Evolutionary conservation across 2,797 vertebrate species (phyloP), one percentile per base, ranked within the genome.

Genomic region (Echeneis naucrates): DNA sequence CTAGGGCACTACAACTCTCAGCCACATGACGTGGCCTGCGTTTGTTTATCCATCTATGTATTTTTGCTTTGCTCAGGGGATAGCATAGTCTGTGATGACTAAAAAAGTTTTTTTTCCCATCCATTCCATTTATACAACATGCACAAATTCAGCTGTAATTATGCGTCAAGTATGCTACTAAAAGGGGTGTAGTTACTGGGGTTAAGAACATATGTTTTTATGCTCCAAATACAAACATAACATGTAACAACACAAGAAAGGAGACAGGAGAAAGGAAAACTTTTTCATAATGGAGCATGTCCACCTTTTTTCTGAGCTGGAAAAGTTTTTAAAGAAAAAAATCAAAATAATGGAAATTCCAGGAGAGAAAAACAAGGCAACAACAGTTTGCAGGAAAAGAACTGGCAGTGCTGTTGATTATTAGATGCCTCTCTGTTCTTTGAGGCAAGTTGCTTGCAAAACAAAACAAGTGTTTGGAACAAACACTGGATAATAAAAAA

Each of bases 401-500:
- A 71, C 72, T 55, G 54, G 68, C 67, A 66, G 56, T 81, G 70
- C 74, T 88, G 87, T 79, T 85, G 75, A 85, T 87, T 84, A 88
- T 88, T 84, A 89, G 85, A 87, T 83, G 68, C 61, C 80, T 87
- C 86, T 66, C 75, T 80, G 84, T 82, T 83, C 77, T 81, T 81
- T 65, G 27, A 72, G 66, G 48, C 71, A 57, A 32, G 53, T 12
- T 77, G 72, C 77, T 79, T 93, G 83, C 84, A 87, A 94, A 95
- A 95, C 90, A 88, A 88, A 93, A 90, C 88, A 93, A 91, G 85
- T 84, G 79, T 89, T 93, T 90, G 93, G 92, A 95, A 93, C 81
- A 96, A 96, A 94, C 94, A 94, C 89, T 81, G 91, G 86, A 81
- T 78, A 89, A 92, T 90, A 90, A 87, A 90, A 93, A 94, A 86